Base-by-base conservation (phyloP, 2,797 vertebrate species). In the Callimico goeldii region DNA sequence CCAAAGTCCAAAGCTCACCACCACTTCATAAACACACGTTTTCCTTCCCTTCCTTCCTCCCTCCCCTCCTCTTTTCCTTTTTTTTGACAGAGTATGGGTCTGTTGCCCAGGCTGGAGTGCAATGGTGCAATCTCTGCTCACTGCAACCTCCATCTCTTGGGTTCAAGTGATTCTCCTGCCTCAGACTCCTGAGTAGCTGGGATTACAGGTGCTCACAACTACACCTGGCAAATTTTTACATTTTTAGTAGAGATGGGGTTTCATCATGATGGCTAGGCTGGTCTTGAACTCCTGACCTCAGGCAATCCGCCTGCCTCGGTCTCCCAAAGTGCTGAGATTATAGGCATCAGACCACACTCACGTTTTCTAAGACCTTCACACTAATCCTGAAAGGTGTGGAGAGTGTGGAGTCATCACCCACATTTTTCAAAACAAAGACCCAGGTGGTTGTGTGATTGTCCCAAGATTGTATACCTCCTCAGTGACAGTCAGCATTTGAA, bases 381-480 rank as follows among this genome's bases (percentile, higher is more conserved):
- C 0, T 6, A 41, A 73, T 14, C 28, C 79, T 79, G 24, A 52
- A 90, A 79, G 28, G 12, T 43, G 8, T 50, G 55, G n/a, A 61
- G 7, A 9, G 67, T 4, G 4, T 36, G n/a, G n/a, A 39, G 57
- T 33, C 82, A n/a, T 87, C 14, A 10, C 4, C 28, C 39, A 72
- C 43, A 52, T 22, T 86, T 93, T 88, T 80, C 55, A 79, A 96
- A 81, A 2, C 67, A 33, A 39, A 96, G 94, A 72, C n/a, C 26
- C 50, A 20, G 26, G 43, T 13, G 7, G 33, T 26, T 80, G 64
- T 57, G 52, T 67, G 52, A 79, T 9, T 36, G 36, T 46, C 24
- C 50, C 86, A 55, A 88, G 41, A 91, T 8, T n/a, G 7, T 11
- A 43, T 4, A 84, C 11, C 36, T 43, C 50, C 2, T 88, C 36